These are phyloP conservation scores for Microcebus jonahi DNA, from an alignment of 2,113 vertebrate genomes.

Conservation along the genomic window DNA sequence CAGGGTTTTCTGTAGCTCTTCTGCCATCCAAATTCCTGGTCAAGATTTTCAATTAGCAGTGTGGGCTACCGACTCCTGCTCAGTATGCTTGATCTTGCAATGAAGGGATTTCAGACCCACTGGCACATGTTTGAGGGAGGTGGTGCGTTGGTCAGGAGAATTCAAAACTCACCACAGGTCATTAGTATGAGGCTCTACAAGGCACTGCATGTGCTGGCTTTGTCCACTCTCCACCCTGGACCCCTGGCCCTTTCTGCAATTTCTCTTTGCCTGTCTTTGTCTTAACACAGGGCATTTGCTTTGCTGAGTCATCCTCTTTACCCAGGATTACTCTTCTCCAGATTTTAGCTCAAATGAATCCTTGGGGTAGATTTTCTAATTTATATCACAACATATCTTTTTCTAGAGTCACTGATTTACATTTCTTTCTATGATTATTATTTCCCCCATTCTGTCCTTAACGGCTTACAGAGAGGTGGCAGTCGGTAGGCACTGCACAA, in stretches of 20 bases:
- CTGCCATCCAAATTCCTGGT: not conserved
- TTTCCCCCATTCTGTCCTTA: not conserved
- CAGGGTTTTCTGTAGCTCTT: not conserved
- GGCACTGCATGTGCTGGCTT: accelerated
- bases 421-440: not conserved
- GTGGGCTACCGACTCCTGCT: not conserved
- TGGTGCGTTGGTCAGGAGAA: not conserved
- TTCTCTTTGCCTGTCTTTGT: not conserved
- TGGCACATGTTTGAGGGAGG: no score
- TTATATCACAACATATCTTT: not conserved
- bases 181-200: not conserved
- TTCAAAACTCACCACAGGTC: not conserved
- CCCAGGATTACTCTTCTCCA: not conserved
- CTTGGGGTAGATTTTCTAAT: not conserved
- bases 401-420: not conserved
- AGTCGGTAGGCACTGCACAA: not conserved
- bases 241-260: accelerated
- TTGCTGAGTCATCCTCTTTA: not conserved
- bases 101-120: not conserved
- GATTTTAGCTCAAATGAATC: not conserved
- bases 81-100: not conserved
- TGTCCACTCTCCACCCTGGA: not conserved
- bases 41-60: not conserved
- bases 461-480: not conserved
- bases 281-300: not conserved